Evolutionary conservation across 2,888 invertebrate species (phyloP), one percentile per base, ranked within the genome.

Genomic region (Myopa testacea): DNA sequence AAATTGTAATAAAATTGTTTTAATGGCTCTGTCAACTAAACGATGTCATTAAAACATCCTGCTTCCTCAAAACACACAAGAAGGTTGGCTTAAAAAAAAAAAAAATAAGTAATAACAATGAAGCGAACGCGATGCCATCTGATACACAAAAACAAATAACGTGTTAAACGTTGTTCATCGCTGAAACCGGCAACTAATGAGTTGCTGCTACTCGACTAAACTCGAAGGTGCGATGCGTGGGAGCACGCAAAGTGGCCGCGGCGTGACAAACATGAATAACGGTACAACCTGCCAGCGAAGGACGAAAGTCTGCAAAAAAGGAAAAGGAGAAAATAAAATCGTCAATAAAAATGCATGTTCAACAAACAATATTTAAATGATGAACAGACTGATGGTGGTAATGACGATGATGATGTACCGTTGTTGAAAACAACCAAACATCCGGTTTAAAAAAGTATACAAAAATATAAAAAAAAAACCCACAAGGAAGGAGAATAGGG

Each of bases 341-440:
- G 69, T 69, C 69, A 55, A 26, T 37, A 50, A 26, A 55, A 55
- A 70, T 55, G 10, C 34, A 14, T 52, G 70, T 37, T 73, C 10
- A 58, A 70, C 70, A 70, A 70, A 37, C 26, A 50, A 37, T 55
- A 37, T 12, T 8, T 14, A 65, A 37, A 16, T 70, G 52, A 16
- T 55, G 2, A 37, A 8, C 16, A 26, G 40, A 63, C 5, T 10
- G 55, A 16, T 55, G n/a, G 1, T 45, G 45, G 6, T 7, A 60
- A 7, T 60, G 60, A 60, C 16, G 62, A n/a, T 14, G 34, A 14
- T 55, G 14, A 55, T 70, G 55, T 55, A 37, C 40, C 12, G 60
- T 62, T 40, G 60, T 62, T 62, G 40, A 45, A 60, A 72, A 40
- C 45, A 14, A 69, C 8, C 60, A 72, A 72, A 72, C 72, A 72